Conservation (phyloP, 2,113 vertebrate species). For the human (Homo sapiens) region GRCh38 chr5:81709001-81709500, state of each 20-base stretch:
- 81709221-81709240: constrained; percentile 16
- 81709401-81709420: background rate
- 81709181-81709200: constrained; percentile 38
- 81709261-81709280: constrained; percentile 47
- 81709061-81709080: constrained; percentile 39
- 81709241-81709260: constrained; percentile 55
- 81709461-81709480: constrained; percentile 1
- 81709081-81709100: constrained; percentile 44
- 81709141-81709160: constrained; percentile 65
- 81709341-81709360: background rate
- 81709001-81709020: background rate
- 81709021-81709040: background rate
- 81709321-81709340: background rate
- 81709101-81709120: constrained; percentile 43
- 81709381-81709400: background rate
- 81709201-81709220: background rate
- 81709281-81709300: constrained; percentile 18
- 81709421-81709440: background rate
- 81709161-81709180: constrained; percentile 41
- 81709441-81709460: background rate
- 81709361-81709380: background rate
- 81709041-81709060: constrained; percentile 14
- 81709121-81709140: constrained; percentile 50
- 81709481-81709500: background rate
- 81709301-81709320: background rate